Evolutionary conservation across 2,888 invertebrate species (phyloP), one percentile per base, ranked within the genome.

Genomic region (Nycteola revayana): DNA sequence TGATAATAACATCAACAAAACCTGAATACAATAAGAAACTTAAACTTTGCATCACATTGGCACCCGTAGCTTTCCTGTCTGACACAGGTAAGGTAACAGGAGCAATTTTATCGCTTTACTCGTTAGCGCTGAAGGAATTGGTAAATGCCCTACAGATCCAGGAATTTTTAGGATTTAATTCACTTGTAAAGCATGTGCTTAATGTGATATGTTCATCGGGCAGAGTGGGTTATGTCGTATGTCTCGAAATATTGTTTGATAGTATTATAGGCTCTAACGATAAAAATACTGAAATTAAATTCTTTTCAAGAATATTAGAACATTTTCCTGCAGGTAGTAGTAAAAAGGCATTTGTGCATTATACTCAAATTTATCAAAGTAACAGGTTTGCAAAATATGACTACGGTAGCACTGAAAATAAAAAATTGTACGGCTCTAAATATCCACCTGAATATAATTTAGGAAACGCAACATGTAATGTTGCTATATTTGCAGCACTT

Each of bases 1-100:
- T 46, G 7, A 14, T 49, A 2, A 23, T 51, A 10, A 8, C 18
- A 3, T 41, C 49, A 10, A 26, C 32, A 7, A 38, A 7, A 10
- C 28, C 38, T 6, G 36, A 34, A 29, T 51, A 46, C 23, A 46
- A 46, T 25, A 7, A 21, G 0, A 46, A 51, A 22, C 32, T 49
- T 1, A 36, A 33, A 7, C 1, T 33, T 7, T 41, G 41, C 5
- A 7, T 25, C 0, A 52, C 32, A 6, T 9, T 49, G 8, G 32
- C 49, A 1, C 47, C 49, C 1, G 21, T 25, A 5, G 21, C 9
- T 10, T 41, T 36, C 28, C 9, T 42, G 9, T 21, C 38, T 7
- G 10, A 42, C 9, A 14, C 18, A 25, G 46, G 42, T 1, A 2
- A 18, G 7, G 10, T 3, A 5, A 0, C 28, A 1, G 25, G 14